Evolutionary conservation across 2,888 invertebrate species (phyloP).

Genomic region (Diachrysia chrysitis): DNA sequence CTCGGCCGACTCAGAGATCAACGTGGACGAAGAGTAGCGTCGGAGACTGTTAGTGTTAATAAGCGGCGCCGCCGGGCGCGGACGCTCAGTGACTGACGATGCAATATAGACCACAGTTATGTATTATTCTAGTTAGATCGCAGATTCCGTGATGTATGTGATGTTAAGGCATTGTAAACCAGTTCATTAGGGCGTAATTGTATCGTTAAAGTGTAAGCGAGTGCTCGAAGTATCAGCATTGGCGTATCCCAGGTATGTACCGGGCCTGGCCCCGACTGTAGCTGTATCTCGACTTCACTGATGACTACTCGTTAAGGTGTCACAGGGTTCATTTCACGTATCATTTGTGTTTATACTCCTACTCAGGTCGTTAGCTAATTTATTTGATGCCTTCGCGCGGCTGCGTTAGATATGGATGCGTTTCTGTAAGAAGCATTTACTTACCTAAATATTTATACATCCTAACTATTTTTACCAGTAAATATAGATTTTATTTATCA

Average conservation of each 20-base stretch:
- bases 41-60: constrained; percentile 76
- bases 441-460: constrained; percentile 75
- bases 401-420: constrained; percentile 47
- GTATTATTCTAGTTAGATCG: constrained; percentile 75
- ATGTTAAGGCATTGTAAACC: constrained; percentile 76
- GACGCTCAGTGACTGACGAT: constrained; percentile 73
- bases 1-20: constrained; percentile 87
- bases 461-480: constrained; percentile 78
- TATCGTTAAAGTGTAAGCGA: constrained; percentile 80
- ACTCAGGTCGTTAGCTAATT: constrained; percentile 70
- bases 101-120: constrained; percentile 78
- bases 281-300: constrained; percentile 52
- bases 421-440: constrained; percentile 74
- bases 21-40: constrained; percentile 86
- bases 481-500: constrained; percentile 86
- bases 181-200: constrained; percentile 75
- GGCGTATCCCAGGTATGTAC: constrained; percentile 83
- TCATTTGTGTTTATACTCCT: constrained; percentile 65
- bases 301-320: constrained; percentile 68
- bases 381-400: constrained; percentile 68
- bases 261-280: constrained; percentile 53
- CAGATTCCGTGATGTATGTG: constrained; percentile 79
- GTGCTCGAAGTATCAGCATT: constrained; percentile 78
- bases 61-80: constrained; percentile 65
- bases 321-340: constrained; percentile 81